phyloP scores from a whole-genome alignment of 2,797 vertebrate genomes.

The Ambastaia sidthimunki region DNA sequence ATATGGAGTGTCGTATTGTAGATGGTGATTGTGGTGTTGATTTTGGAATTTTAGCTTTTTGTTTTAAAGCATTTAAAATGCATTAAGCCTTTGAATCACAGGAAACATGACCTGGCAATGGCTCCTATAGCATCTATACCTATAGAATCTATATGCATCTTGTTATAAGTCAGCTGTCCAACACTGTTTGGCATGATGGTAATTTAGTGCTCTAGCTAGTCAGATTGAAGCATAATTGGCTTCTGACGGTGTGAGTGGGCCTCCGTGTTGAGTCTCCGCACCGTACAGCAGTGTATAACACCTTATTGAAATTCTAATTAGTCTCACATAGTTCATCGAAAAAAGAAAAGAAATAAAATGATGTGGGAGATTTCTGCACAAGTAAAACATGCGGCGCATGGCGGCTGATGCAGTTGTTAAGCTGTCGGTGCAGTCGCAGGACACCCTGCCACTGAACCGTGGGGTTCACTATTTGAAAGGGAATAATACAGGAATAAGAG shows the following conservation, averaged over 20 bases:
- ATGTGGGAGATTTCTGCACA: conserved; percentile 26
- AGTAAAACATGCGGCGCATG: conserved; percentile 28
- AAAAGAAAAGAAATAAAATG: conserved; percentile 27
- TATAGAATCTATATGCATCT: too few species aligned
- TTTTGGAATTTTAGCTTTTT: too few species aligned
- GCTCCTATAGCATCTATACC: too few species aligned
- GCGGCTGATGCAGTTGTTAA: conserved; percentile 38
- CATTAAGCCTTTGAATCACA: too few species aligned
- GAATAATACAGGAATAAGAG: conserved; percentile 64
- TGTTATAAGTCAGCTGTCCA: not conserved
- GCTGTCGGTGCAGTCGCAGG: conserved; percentile 15
- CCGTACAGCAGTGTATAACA: not conserved
- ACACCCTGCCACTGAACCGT: conserved; percentile 18
- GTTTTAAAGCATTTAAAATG: too few species aligned
- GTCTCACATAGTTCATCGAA: conserved; percentile 16
- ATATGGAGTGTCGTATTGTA: too few species aligned
- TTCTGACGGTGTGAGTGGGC: not conserved
- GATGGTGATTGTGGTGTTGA: too few species aligned
- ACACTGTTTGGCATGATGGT: not conserved
- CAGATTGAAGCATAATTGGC: not conserved
- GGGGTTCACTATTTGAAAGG: conserved; percentile 54
- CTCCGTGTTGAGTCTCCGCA: not conserved
- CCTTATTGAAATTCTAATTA: conserved; percentile 42
- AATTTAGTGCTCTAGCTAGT: not conserved
- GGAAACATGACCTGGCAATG: too few species aligned